A percentile compares a stretch with the other conserved stretches of the same genome.
phyloP scores from a whole-genome alignment of 2,797 vertebrate species.

The Manis javanica region DNA sequence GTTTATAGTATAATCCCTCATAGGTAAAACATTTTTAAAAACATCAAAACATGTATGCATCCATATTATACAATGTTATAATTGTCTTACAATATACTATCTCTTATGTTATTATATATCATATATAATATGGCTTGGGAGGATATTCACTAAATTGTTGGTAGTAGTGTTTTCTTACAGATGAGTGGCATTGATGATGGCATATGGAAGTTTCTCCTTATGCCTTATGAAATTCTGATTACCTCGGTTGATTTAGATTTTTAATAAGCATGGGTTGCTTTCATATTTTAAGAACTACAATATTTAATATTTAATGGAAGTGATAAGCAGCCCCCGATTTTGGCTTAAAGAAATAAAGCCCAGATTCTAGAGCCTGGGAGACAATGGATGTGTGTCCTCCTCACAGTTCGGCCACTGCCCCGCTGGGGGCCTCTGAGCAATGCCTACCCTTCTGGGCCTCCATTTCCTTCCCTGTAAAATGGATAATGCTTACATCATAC shows the following conservation, averaged over 20 bases:
- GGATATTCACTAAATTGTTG: not conserved
- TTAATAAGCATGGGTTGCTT: not conserved
- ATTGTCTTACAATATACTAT: not conserved
- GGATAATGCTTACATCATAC: not conserved
- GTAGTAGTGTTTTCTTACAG: not conserved
- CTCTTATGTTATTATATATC: too few relatives aligned
- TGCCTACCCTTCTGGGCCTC: not conserved
- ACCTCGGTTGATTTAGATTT: not conserved
- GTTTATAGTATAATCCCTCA: not conserved
- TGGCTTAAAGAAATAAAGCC: not conserved
- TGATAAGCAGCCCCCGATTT: not conserved
- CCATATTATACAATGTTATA: not conserved
- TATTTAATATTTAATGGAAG: not conserved
- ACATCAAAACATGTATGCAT: not conserved
- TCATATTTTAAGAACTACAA: not conserved
- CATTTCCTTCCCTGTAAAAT: not conserved
- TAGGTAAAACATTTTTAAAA: not conserved
- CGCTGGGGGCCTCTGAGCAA: too few relatives aligned
- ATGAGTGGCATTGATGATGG: not conserved
- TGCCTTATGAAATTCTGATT: not conserved
- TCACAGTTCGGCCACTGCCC: not conserved
- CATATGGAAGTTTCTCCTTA: not conserved
- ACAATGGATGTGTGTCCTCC: not conserved
- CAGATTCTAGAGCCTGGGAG: not conserved
- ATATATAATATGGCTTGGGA: not conserved